These are phyloP conservation scores for Hypocryptadius cinnamomeus DNA, from an alignment of 2,113 vertebrate species.

Conservation along the genomic window DNA sequence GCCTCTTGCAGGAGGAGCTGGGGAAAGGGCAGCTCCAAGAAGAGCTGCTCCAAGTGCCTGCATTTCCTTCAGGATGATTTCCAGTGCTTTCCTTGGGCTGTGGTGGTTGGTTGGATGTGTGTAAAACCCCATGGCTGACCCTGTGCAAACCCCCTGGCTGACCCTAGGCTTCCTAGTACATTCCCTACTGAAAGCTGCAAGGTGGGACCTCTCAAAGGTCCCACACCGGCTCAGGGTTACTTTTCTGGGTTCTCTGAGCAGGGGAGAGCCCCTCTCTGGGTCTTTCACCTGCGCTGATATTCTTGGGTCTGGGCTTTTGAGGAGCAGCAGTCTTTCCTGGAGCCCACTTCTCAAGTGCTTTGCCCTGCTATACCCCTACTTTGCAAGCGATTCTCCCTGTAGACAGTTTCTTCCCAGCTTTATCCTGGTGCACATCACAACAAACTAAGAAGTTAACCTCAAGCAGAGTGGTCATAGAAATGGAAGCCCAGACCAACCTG, in stretches of 20 bases:
- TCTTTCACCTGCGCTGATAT: background rate
- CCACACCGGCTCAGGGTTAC: fast-evolving
- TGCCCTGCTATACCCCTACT: background rate
- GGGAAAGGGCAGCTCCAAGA: background rate
- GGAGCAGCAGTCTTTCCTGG: background rate
- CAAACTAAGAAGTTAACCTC: background rate
- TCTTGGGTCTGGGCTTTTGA: background rate
- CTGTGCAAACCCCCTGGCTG: background rate
- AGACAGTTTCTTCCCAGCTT: background rate
- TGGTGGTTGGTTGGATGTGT: fast-evolving
- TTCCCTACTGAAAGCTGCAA: background rate
- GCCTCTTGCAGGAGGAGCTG: background rate
- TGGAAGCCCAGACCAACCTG: background rate
- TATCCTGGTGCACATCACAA: fast-evolving
- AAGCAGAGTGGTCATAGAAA: background rate
- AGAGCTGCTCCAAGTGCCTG: background rate
- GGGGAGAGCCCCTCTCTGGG: background rate
- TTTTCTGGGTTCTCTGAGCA: background rate
- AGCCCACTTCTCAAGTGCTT: background rate
- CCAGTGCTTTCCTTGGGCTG: background rate
- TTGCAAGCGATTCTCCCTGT: fast-evolving
- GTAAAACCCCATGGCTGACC: fast-evolving
- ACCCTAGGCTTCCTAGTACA: background rate
- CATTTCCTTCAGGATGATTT: background rate
- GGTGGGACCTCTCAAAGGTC: background rate